Conservation (phyloP, 2,113 vertebrate species). For the Toxostoma redivivum region DNA sequence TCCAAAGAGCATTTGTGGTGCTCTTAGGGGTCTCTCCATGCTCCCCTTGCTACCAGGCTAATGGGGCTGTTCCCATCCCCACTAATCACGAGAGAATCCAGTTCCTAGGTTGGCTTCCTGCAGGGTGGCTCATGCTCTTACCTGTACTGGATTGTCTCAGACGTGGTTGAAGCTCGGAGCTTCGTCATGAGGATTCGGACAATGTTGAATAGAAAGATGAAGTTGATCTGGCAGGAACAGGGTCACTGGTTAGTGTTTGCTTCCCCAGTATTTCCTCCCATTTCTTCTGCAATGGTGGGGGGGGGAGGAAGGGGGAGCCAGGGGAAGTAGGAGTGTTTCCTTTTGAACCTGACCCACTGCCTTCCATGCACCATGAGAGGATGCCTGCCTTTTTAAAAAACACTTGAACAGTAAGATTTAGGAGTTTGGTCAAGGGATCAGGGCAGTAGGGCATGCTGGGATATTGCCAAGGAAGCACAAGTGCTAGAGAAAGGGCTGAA, state of each 20-base stretch:
- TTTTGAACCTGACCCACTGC: not conserved
- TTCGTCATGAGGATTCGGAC: slow-evolving; percentile 97
- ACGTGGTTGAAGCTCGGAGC: slow-evolving; percentile 91
- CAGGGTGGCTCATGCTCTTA: not conserved
- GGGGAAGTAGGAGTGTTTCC: not conserved
- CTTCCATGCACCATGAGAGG: not conserved
- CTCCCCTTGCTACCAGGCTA: not conserved
- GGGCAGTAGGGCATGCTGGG: not conserved
- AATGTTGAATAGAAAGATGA: slow-evolving; percentile 96
- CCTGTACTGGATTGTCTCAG: slow-evolving; percentile 92
- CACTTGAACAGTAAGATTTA: not conserved
- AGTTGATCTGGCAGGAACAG: slow-evolving; percentile 84
- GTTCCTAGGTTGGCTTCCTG: not conserved
- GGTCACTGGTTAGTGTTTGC: not conserved
- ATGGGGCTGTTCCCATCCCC: not conserved
- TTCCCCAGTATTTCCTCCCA: not conserved
- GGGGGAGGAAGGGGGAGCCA: not conserved
- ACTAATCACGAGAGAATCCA: not conserved
- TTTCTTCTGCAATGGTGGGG: not conserved
- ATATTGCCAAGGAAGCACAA: not conserved
- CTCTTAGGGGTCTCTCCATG: not conserved
- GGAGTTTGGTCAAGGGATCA: not conserved
- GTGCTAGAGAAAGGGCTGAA: not conserved
- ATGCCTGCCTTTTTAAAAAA: not conserved
- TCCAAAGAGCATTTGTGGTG: not conserved